phyloP scores from a whole-genome alignment of 2,797 vertebrate species.

The Malurus splendens region DNA sequence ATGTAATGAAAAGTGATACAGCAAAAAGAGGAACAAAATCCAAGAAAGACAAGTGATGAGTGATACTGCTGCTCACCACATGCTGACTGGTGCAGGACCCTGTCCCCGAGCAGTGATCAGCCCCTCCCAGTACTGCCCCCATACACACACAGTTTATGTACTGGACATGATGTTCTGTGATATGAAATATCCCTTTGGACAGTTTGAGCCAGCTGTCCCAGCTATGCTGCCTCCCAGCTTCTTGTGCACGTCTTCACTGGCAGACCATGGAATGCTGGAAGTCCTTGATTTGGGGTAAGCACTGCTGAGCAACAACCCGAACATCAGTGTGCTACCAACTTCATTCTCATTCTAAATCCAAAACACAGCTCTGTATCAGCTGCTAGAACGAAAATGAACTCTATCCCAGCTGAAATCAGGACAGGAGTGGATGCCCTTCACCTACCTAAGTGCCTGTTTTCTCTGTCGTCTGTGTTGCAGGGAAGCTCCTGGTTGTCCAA shows the following conservation, averaged over 20 bases:
- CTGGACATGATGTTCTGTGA: not conserved
- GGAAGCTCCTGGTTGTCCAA: not conserved
- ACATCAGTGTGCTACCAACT: not conserved
- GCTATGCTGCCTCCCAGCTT: not conserved
- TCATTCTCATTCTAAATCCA: not conserved
- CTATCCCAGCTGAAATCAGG: not conserved
- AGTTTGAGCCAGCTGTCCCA: not conserved
- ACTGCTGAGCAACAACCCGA: not conserved
- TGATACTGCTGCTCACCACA: not conserved
- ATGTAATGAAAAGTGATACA: not conserved
- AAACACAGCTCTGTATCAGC: too few relatives aligned
- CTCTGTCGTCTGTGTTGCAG: rapidly evolving
- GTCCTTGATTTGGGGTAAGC: not conserved
- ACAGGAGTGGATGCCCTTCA: not conserved
- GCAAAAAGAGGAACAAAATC: not conserved
- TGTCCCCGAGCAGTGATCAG: not conserved
- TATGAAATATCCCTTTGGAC: not conserved
- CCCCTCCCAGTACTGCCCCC: too few relatives aligned
- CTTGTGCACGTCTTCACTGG: not conserved
- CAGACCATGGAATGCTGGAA: not conserved
- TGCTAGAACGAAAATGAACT: not conserved
- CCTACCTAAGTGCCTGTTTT: rapidly evolving
- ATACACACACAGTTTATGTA: not conserved
- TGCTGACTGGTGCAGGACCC: not conserved
- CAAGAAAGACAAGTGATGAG: not conserved